Evolutionary conservation across 2,888 invertebrate species (phyloP).

Genomic region (Podabrus alpinus): DNA sequence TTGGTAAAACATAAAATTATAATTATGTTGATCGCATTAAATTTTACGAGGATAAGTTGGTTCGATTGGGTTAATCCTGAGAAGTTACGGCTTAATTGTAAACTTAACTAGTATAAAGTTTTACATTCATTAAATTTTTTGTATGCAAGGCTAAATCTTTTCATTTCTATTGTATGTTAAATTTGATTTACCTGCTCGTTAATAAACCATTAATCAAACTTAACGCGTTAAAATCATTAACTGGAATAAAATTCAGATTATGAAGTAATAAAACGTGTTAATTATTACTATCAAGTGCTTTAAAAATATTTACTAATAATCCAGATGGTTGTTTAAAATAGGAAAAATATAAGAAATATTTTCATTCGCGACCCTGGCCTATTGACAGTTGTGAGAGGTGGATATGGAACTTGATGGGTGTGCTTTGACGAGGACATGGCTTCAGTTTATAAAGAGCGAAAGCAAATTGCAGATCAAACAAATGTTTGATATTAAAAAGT

Average conservation of each 20-base stretch:
- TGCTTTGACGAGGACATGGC: slow-evolving; percentile 19
- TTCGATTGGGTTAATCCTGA: neutral
- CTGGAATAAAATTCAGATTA: neutral
- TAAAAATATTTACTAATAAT: neutral
- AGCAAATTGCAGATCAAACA: neutral
- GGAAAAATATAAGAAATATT: neutral
- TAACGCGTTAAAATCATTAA: neutral
- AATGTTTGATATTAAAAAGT: neutral
- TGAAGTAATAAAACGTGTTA: neutral
- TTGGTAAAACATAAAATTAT: neutral
- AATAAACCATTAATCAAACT: neutral
- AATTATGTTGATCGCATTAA: neutral
- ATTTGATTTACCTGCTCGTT: neutral
- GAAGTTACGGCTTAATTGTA: neutral
- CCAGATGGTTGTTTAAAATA: neutral
- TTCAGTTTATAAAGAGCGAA: neutral
- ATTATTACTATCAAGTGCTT: neutral
- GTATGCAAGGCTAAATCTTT: neutral
- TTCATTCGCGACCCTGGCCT: slow-evolving; percentile 26
- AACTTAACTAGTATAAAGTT: neutral
- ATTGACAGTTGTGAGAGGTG: slow-evolving; percentile 29
- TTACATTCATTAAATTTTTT: neutral
- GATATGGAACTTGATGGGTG: slow-evolving; percentile 23
- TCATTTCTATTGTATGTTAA: neutral
- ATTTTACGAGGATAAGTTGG: neutral